phyloP scores from a whole-genome alignment of 2,113 vertebrate species.

The Holacanthus passer region DNA sequence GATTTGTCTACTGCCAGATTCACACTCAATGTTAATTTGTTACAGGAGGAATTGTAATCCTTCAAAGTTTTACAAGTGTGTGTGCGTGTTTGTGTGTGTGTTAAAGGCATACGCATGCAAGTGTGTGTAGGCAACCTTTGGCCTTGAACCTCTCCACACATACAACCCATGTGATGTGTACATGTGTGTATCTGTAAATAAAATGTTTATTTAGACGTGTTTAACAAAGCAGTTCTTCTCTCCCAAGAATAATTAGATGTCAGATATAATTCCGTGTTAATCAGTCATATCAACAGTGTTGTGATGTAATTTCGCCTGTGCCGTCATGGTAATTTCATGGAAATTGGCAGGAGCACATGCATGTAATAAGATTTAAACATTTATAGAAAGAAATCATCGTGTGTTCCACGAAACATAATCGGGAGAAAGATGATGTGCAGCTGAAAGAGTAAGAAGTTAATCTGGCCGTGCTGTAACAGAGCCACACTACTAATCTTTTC shows the following conservation, averaged over 20 bases:
- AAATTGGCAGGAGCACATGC: slow-evolving; percentile 6
- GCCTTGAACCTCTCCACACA: background rate
- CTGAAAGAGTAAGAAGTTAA: slow-evolving; percentile 10
- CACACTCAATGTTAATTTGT: slow-evolving; percentile 58
- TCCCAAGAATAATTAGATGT: slow-evolving; percentile 1
- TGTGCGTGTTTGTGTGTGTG: slow-evolving; percentile 10
- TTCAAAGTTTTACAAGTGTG: slow-evolving; percentile 35
- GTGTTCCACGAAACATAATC: slow-evolving; percentile 31
- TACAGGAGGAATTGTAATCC: slow-evolving; percentile 46
- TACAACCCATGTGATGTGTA: background rate
- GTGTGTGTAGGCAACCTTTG: background rate
- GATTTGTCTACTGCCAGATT: slow-evolving; percentile 71
- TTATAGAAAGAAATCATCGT: slow-evolving; percentile 10
- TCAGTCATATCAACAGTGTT: slow-evolving; percentile 10
- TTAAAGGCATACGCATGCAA: background rate
- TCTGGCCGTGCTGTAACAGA: slow-evolving; percentile 2
- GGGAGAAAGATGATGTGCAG: slow-evolving; percentile 10
- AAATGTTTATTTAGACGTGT: background rate
- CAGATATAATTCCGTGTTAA: slow-evolving; percentile 29
- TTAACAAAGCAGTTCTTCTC: background rate
- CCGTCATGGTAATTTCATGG: slow-evolving; percentile 16
- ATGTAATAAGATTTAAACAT: slow-evolving; percentile 27
- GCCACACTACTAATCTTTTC: slow-evolving; percentile 10
- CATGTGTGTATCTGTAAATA: background rate
- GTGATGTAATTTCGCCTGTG: slow-evolving; percentile 24